These are phyloP conservation scores for Parascotia fuliginaria DNA, from an alignment of 2,888 invertebrate genomes.

Conservation along the genomic window DNA sequence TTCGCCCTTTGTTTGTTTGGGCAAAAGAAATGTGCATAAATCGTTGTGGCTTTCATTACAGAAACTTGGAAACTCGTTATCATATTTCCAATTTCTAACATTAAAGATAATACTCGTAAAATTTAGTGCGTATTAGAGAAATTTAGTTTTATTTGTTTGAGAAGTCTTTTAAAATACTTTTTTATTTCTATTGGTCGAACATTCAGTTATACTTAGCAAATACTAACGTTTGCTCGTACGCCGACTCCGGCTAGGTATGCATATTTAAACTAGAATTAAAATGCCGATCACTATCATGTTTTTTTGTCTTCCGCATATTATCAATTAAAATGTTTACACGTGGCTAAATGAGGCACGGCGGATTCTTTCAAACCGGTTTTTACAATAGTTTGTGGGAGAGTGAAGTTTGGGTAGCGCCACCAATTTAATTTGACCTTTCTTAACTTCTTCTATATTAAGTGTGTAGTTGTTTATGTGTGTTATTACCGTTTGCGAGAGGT, in stretches of 20 bases:
- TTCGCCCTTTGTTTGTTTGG: constrained; percentile 25
- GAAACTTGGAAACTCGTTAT: constrained; percentile 30
- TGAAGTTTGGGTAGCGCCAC: constrained; percentile 72
- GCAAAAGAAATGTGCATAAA: constrained; percentile 15
- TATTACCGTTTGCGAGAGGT: constrained; percentile 49
- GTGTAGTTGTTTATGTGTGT: constrained; percentile 30
- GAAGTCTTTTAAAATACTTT: too few relatives aligned
- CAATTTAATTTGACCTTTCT: constrained; percentile 64
- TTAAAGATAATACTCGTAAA: too few relatives aligned
- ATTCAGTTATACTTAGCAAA: too few relatives aligned
- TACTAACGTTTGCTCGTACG: constrained; percentile 24
- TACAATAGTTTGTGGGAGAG: constrained; percentile 75
- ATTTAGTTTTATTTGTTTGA: constrained; percentile 15
- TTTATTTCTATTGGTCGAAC: too few relatives aligned
- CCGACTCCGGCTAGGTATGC: constrained; percentile 48
- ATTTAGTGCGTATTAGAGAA: constrained; percentile 45
- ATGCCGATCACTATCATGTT: constrained; percentile 62
- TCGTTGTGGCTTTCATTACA: constrained; percentile 23
- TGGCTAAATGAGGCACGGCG: constrained; percentile 76
- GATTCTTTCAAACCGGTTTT: constrained; percentile 76
- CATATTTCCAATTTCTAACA: constrained; percentile 48
- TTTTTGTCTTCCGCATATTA: constrained; percentile 81
- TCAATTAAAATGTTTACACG: constrained; percentile 84
- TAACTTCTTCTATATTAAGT: constrained; percentile 40
- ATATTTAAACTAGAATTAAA: constrained; percentile 55